Percentiles rank a stretch among this genome's conserved stretches.
These are phyloP conservation scores for Acanthaster planci DNA, from an alignment of 35 echinoderm and acorn worm species.

Conservation along the genomic window DNA sequence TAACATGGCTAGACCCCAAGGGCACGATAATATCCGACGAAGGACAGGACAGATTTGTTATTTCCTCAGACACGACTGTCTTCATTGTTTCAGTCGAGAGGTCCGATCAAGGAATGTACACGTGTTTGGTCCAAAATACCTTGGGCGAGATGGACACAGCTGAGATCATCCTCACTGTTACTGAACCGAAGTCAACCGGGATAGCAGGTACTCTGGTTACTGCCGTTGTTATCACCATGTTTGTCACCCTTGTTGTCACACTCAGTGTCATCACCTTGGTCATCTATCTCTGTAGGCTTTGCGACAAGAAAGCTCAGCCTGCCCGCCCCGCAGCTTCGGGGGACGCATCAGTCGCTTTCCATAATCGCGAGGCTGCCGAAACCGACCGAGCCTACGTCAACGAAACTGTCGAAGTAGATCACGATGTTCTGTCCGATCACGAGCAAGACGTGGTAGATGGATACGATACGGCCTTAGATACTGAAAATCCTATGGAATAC, in stretches of 20 bases:
- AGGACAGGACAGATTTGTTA: background rate
- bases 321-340: no score
- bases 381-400: no score
- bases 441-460: no score
- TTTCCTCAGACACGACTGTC: background rate
- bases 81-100: background rate
- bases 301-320: background rate
- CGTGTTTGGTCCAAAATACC: slow-evolving; percentile 1
- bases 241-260: background rate
- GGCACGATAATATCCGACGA: background rate
- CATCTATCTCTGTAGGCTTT: background rate
- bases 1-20: background rate
- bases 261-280: background rate
- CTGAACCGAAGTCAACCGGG: background rate
- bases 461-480: no score
- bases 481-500: no score
- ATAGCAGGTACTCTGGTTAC: background rate
- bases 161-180: background rate
- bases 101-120: slow-evolving; percentile 2
- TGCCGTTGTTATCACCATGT: background rate
- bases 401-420: no score
- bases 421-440: no score
- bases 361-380: no score
- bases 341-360: no score
- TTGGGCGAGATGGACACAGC: background rate